Evolutionary conservation across 2,888 invertebrate species (phyloP).

Genomic region (Hecatera dysodea): DNA sequence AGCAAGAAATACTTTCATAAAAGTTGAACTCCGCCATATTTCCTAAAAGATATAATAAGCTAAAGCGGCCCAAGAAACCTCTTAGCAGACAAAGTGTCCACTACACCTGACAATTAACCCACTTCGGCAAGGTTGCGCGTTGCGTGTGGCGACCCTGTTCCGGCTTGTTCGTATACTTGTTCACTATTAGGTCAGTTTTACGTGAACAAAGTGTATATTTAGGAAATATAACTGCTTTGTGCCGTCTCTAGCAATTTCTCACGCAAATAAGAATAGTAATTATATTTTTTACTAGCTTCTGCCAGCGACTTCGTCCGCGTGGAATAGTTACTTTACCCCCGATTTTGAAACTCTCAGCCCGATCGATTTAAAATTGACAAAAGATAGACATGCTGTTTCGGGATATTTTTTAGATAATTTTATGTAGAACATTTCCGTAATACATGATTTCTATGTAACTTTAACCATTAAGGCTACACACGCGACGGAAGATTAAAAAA

Average conservation of each 20-base stretch:
- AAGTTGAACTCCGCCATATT: slow-evolving; percentile 24
- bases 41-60: slow-evolving; percentile 58
- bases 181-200: slow-evolving; percentile 38
- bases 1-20: slow-evolving; percentile 14
- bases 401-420: too few relatives aligned
- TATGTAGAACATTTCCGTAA: too few relatives aligned
- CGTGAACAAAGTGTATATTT: slow-evolving; percentile 17
- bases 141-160: slow-evolving; percentile 59
- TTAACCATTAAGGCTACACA: too few relatives aligned
- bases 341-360: too few relatives aligned
- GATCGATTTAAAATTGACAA: too few relatives aligned
- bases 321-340: too few relatives aligned
- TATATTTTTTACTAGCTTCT: background rate
- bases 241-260: slow-evolving; percentile 17
- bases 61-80: slow-evolving; percentile 50
- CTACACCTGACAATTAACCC: slow-evolving; percentile 65
- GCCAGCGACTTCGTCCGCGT: too few relatives aligned
- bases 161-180: slow-evolving; percentile 29
- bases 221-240: slow-evolving; percentile 14
- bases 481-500: too few relatives aligned
- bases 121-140: slow-evolving; percentile 58
- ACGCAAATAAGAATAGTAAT: background rate
- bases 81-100: slow-evolving; percentile 64
- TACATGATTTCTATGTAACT: too few relatives aligned
- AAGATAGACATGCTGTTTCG: too few relatives aligned